These are phyloP conservation scores for Acleris laterana DNA, from an alignment of 2,888 invertebrate species.

Conservation along the genomic window DNA sequence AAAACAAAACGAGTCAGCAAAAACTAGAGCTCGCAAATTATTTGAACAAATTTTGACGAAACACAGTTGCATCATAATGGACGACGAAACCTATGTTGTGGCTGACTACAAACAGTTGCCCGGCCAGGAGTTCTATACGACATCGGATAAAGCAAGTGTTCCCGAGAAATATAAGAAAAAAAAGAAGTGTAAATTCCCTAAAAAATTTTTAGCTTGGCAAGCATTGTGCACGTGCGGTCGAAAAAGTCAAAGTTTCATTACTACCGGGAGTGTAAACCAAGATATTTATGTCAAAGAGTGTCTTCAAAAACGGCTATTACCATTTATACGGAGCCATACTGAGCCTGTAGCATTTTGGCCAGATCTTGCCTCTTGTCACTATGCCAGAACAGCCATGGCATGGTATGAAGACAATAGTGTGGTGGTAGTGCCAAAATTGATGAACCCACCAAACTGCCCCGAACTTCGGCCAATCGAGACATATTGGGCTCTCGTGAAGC, in stretches of 20 bases:
- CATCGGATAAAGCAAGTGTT: constrained; percentile 1
- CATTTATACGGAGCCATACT: constrained; percentile 6
- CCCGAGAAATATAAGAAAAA: not conserved
- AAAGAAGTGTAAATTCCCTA: not conserved
- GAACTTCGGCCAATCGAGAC: not conserved
- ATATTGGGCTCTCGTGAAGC: constrained; percentile 9
- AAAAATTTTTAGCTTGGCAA: too few relatives aligned
- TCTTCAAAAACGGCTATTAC: not conserved
- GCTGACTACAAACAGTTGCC: constrained; percentile 10
- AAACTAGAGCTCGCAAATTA: not conserved
- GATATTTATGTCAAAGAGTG: not conserved
- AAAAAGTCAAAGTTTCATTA: too few relatives aligned
- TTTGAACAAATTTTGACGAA: not conserved
- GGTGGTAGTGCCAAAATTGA: too few relatives aligned
- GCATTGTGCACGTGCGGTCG: too few relatives aligned
- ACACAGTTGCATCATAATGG: not conserved
- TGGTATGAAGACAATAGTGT: too few relatives aligned
- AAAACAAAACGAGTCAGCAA: not conserved
- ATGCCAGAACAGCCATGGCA: not conserved
- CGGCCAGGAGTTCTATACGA: not conserved
- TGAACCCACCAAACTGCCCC: too few relatives aligned
- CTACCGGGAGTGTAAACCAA: too few relatives aligned
- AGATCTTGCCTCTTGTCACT: constrained; percentile 13
- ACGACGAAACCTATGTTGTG: constrained; percentile 1
- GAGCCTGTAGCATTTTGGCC: constrained; percentile 14